These are phyloP conservation scores for Halichoeres trimaculatus DNA, from an alignment of 2,113 vertebrate genomes.

Conservation along the genomic window DNA sequence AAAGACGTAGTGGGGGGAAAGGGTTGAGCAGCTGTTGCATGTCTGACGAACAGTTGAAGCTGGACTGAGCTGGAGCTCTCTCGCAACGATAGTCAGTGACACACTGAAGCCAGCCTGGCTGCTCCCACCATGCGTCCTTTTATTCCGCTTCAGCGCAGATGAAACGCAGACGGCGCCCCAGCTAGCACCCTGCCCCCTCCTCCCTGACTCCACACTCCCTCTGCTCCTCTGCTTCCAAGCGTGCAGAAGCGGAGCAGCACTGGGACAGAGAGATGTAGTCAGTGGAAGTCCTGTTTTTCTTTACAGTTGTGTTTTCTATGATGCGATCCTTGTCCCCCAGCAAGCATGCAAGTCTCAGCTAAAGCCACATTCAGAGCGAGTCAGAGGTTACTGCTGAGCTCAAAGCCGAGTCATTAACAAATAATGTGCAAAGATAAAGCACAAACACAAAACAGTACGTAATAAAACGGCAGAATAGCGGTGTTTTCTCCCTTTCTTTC, in stretches of 20 bases:
- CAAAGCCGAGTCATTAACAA: conserved; percentile 5
- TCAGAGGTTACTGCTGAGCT: not conserved
- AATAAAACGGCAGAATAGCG: conserved; percentile 33
- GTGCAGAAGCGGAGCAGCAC: conserved; percentile 44
- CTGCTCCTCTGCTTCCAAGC: conserved; percentile 49
- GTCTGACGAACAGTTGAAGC: conserved; percentile 43
- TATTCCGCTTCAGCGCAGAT: conserved; percentile 78
- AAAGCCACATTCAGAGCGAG: not conserved
- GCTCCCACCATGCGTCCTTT: conserved; percentile 75
- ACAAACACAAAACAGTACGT: conserved; percentile 12
- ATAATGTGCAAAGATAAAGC: conserved; percentile 22
- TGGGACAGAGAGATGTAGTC: conserved; percentile 59
- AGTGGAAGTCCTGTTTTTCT: conserved; percentile 27
- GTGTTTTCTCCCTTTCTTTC: conserved; percentile 21
- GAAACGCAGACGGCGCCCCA: conserved; percentile 73
- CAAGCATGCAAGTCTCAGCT: not conserved
- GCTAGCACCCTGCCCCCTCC: conserved; percentile 18
- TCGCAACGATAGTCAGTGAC: conserved; percentile 56
- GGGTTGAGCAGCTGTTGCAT: conserved; percentile 67
- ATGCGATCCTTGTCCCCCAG: conserved; percentile 1
- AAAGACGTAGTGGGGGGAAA: not conserved
- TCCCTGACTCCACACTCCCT: conserved; percentile 44
- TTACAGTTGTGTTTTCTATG: conserved; percentile 36
- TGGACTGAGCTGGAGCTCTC: conserved; percentile 42
- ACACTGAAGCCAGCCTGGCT: conserved; percentile 56